These are phyloP conservation scores for Darwinula stevensoni DNA, from an alignment of 2,888 invertebrate genomes.

Conservation along the genomic window DNA sequence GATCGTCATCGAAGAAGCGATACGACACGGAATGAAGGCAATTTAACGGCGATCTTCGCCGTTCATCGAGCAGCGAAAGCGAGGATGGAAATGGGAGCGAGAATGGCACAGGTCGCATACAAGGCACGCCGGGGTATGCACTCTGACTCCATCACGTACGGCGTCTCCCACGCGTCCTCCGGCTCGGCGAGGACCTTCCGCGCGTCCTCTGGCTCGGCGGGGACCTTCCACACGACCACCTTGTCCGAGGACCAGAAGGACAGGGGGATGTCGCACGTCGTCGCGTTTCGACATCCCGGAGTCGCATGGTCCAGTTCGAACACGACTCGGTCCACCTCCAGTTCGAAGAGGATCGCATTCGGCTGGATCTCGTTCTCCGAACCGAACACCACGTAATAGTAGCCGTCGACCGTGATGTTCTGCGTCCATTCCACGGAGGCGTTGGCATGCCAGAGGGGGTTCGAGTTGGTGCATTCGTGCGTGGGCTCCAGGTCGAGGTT, in stretches of 20 bases:
- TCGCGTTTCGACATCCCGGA: slow-evolving; percentile 29
- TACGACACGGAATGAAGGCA: no score
- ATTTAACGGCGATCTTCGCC: no score
- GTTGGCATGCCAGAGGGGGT: slow-evolving; percentile 11
- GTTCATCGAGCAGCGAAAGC: no score
- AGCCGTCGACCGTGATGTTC: slow-evolving; percentile 40
- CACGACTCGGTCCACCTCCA: slow-evolving; percentile 34
- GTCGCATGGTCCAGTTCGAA: slow-evolving; percentile 33
- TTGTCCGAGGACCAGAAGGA: slow-evolving; percentile 36
- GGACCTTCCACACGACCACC: slow-evolving; percentile 33
- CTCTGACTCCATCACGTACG: slow-evolving; percentile 36
- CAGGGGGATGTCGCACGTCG: slow-evolving; percentile 30
- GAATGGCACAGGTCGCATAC: no score
- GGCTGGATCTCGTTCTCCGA: slow-evolving; percentile 33
- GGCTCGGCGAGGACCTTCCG: slow-evolving; percentile 9
- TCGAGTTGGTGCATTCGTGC: slow-evolving; percentile 8
- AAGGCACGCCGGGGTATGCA: slow-evolving; percentile 40
- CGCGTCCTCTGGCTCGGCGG: slow-evolving; percentile 5
- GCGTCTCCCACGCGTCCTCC: slow-evolving; percentile 37
- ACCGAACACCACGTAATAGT: slow-evolving; percentile 53
- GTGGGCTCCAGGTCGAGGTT: slow-evolving; percentile 7
- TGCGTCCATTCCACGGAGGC: no score
- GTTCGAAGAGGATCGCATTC: slow-evolving; percentile 34
- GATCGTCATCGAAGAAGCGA: no score
- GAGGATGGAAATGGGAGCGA: no score